Conservation (phyloP, 2,888 invertebrate species). For the Lysandra bellargus region DNA sequence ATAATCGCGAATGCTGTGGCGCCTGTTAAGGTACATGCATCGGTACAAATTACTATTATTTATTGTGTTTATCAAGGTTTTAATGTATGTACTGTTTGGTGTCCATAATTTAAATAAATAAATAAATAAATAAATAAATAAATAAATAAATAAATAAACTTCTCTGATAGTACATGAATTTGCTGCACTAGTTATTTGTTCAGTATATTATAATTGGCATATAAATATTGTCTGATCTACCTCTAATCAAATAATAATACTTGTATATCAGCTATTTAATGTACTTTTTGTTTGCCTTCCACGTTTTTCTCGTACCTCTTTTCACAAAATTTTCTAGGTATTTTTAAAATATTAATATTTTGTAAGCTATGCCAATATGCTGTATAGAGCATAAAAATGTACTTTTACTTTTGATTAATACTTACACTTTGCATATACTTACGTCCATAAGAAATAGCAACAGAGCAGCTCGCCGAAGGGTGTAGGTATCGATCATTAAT, state of each 20-base stretch:
- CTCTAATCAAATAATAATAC: not conserved
- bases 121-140: too few relatives aligned
- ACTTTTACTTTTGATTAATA: not conserved
- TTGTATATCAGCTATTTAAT: not conserved
- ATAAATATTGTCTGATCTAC: not conserved
- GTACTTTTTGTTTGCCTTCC: not conserved
- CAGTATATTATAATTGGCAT: too few relatives aligned
- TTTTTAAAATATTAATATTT: not conserved
- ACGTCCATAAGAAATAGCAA: not conserved
- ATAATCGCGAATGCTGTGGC: too few relatives aligned
- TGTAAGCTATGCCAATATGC: not conserved
- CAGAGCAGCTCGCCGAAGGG: not conserved
- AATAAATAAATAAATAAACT: too few relatives aligned
- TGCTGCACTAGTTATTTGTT: too few relatives aligned
- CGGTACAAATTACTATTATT: too few relatives aligned
- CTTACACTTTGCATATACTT: not conserved
- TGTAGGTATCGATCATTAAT: not conserved
- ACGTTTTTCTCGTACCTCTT: not conserved
- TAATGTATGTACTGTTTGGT: too few relatives aligned
- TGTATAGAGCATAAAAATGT: too few relatives aligned
- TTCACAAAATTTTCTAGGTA: not conserved
- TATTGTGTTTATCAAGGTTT: too few relatives aligned
- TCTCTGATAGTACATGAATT: too few relatives aligned
- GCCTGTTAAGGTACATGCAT: too few relatives aligned
- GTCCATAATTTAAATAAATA: too few relatives aligned